Percentiles rank a stretch among this genome's conserved stretches.
phyloP scores from a whole-genome alignment of 2,113 vertebrate genomes.

The Monopterus albus region DNA sequence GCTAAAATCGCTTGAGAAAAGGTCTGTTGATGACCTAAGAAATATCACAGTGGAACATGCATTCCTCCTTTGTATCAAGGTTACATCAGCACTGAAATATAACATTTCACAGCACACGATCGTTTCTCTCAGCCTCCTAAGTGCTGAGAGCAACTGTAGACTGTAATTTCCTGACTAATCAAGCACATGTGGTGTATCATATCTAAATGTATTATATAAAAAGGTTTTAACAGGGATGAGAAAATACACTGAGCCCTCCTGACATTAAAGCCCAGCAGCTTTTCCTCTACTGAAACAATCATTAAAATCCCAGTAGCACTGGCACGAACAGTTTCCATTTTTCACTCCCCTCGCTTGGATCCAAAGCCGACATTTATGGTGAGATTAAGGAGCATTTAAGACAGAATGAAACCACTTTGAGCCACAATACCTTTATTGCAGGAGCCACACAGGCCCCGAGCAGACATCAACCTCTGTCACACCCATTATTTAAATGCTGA shows the following conservation, averaged over 20 bases:
- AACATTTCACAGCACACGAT: slow-evolving; percentile 21
- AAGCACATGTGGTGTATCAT: slow-evolving; percentile 9
- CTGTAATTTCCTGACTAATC: slow-evolving; percentile 33
- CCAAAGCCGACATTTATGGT: slow-evolving; percentile 54
- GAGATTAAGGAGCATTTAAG: slow-evolving; percentile 73
- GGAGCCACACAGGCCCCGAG: slow-evolving; percentile 63
- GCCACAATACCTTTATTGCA: slow-evolving; percentile 62
- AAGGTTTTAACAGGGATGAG: neutral
- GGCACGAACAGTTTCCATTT: slow-evolving; percentile 47
- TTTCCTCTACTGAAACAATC: slow-evolving; percentile 32
- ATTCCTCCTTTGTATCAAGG: slow-evolving; percentile 22
- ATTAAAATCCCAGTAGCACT: slow-evolving; percentile 41
- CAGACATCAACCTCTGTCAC: slow-evolving; percentile 71
- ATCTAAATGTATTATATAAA: slow-evolving; percentile 31
- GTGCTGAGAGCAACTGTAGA: slow-evolving; percentile 11
- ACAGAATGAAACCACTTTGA: slow-evolving; percentile 64
- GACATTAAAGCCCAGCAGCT: slow-evolving; percentile 25
- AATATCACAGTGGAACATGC: slow-evolving; percentile 28
- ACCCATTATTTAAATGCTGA: slow-evolving; percentile 65
- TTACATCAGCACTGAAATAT: slow-evolving; percentile 31
- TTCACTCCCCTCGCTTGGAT: slow-evolving; percentile 55
- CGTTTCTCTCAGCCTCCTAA: slow-evolving; percentile 21
- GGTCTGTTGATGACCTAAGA: slow-evolving; percentile 27
- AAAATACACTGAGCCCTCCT: slow-evolving; percentile 11
- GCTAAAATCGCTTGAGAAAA: slow-evolving; percentile 57